Percentiles rank a stretch among this genome's conserved stretches.
Conservation (phyloP, 2,113 vertebrate species). For the Rhea americana region DNA sequence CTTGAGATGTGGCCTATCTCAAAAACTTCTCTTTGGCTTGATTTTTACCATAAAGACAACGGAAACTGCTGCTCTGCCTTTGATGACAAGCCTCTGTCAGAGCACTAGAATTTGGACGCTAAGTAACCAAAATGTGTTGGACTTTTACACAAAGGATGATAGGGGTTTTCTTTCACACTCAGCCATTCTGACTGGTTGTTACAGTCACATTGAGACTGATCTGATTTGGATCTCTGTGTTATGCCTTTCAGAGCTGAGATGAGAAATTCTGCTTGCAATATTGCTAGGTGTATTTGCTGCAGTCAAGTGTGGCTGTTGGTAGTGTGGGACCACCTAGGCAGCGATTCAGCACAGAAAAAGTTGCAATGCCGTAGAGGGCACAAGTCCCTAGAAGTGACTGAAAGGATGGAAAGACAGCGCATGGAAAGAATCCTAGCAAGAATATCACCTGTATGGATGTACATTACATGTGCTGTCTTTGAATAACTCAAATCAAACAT, state of each 20-base stretch:
- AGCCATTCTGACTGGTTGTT: background rate
- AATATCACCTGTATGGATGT: background rate
- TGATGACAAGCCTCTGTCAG: background rate
- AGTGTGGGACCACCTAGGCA: background rate
- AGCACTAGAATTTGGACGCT: background rate
- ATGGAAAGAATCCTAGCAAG: background rate
- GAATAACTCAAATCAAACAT: background rate
- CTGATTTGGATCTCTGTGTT: background rate
- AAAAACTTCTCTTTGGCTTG: background rate
- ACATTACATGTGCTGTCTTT: background rate
- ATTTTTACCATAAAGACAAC: background rate
- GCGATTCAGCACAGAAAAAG: background rate
- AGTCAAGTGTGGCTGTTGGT: background rate
- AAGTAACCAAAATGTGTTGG: background rate
- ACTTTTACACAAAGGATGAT: background rate
- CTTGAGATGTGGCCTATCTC: background rate
- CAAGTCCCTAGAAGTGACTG: fast-evolving
- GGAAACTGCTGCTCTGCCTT: slow-evolving; percentile 9
- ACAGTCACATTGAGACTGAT: background rate
- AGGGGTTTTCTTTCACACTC: background rate
- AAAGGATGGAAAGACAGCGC: background rate
- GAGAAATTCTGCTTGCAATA: background rate
- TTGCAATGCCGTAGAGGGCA: background rate
- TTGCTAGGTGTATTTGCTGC: background rate
- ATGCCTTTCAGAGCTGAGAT: background rate